Evolutionary conservation across 2,797 vertebrate species (phyloP).

Genomic region (Sebastes itinus): DNA sequence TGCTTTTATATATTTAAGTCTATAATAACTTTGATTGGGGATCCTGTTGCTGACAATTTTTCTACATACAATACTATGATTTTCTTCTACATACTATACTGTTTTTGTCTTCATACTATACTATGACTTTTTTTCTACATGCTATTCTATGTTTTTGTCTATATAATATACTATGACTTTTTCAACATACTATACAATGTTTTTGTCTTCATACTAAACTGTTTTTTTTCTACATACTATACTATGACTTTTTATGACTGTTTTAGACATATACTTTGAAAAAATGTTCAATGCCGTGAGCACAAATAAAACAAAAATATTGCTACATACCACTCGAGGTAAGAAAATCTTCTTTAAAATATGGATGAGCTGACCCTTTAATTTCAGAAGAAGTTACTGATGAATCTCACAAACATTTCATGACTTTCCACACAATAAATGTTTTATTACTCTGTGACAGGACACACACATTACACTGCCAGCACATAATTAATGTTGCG

Average conservation of each 20-base stretch:
- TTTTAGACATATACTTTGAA: neutral
- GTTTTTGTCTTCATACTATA: too few relatives aligned
- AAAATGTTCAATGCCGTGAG: neutral
- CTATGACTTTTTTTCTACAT: too few relatives aligned
- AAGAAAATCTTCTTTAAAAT: neutral
- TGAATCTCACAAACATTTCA: neutral
- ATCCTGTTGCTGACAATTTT: neutral
- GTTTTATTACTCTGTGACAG: slow-evolving; percentile 65
- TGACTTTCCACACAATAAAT: slow-evolving; percentile 53
- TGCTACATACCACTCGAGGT: neutral
- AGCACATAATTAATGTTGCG: slow-evolving; percentile 56
- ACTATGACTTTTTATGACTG: neutral
- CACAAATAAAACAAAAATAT: too few relatives aligned
- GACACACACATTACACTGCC: slow-evolving; percentile 26
- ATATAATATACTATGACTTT: too few relatives aligned
- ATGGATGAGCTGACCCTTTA: too few relatives aligned
- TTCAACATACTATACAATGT: too few relatives aligned
- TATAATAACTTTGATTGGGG: neutral
- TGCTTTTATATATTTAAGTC: neutral
- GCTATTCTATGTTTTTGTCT: too few relatives aligned
- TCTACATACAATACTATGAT: too few relatives aligned
- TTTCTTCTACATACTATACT: too few relatives aligned
- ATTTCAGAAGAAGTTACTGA: neutral
- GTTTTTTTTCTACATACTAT: neutral
- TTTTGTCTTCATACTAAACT: too few relatives aligned